Percentiles rank a stretch among this genome's conserved stretches.
phyloP scores from a whole-genome alignment of 2,888 invertebrate genomes.

The Polyommatus iphigenia region DNA sequence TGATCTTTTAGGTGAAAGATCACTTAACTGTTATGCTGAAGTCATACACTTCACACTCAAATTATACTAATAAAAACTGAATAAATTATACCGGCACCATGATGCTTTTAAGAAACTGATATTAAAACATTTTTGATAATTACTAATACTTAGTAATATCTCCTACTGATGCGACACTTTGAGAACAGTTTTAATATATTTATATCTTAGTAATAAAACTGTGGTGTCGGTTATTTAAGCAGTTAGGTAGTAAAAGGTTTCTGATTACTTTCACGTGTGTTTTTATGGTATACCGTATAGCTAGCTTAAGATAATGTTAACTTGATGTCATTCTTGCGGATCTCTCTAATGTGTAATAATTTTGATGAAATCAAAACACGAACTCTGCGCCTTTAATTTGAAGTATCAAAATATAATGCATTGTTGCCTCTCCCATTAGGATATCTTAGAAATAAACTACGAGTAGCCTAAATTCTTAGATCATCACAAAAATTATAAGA shows the following conservation, averaged over 20 bases:
- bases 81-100: conserved; percentile 57
- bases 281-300: neutral
- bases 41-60: conserved; percentile 56
- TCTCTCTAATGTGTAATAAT: neutral
- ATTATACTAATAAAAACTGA: conserved; percentile 59
- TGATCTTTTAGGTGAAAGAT: conserved; percentile 49
- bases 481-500: too few relatives aligned
- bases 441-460: too few relatives aligned
- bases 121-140: conserved; percentile 38
- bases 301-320: neutral
- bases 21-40: conserved; percentile 56
- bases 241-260: conserved; percentile 17
- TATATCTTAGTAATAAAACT: conserved; percentile 2
- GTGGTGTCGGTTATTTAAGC: neutral
- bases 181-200: neutral
- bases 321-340: neutral
- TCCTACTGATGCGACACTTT: conserved; percentile 49
- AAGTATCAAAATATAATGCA: neutral
- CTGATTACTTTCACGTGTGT: neutral
- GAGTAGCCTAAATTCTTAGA: too few relatives aligned
- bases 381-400: too few relatives aligned
- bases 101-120: conserved; percentile 29
- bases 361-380: too few relatives aligned
- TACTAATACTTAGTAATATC: conserved; percentile 52
- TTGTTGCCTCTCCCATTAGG: neutral